phyloP scores from a whole-genome alignment of 2,797 vertebrate species.

The Sus cebifrons region DNA sequence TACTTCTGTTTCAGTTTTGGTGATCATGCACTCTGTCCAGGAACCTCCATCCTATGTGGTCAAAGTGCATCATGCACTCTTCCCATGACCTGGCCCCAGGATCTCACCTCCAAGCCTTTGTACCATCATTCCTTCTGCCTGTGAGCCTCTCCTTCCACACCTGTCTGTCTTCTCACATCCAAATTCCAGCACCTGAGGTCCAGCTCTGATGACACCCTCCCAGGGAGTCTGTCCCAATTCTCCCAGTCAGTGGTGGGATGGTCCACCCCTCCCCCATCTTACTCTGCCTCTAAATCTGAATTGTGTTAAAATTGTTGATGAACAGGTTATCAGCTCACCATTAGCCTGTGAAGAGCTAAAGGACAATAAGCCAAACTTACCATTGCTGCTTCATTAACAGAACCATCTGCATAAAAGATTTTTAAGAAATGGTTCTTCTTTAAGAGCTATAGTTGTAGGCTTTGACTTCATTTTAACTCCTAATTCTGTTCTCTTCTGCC shows the following conservation, averaged over 20 bases:
- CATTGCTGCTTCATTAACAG: slow-evolving; percentile 40
- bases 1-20: not conserved
- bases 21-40: not conserved
- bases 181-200: not conserved
- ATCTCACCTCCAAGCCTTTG: not conserved
- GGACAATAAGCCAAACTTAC: slow-evolving; percentile 46
- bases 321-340: slow-evolving; percentile 7
- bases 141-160: not conserved
- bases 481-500: not conserved
- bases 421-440: slow-evolving; percentile 54
- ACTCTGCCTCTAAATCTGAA: not conserved
- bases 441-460: not conserved
- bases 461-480: not conserved
- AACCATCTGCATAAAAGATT: slow-evolving; percentile 34
- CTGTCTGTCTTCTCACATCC: not conserved
- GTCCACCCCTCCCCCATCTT: not conserved
- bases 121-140: not conserved
- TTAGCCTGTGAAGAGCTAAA: slow-evolving; percentile 18
- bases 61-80: not conserved
- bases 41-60: too few species aligned
- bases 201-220: not conserved
- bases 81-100: not conserved
- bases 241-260: not conserved
- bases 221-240: not conserved
- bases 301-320: slow-evolving; percentile 31